These are phyloP conservation scores for Pardalotus punctatus DNA, from an alignment of 2,113 vertebrate genomes.

Conservation along the genomic window DNA sequence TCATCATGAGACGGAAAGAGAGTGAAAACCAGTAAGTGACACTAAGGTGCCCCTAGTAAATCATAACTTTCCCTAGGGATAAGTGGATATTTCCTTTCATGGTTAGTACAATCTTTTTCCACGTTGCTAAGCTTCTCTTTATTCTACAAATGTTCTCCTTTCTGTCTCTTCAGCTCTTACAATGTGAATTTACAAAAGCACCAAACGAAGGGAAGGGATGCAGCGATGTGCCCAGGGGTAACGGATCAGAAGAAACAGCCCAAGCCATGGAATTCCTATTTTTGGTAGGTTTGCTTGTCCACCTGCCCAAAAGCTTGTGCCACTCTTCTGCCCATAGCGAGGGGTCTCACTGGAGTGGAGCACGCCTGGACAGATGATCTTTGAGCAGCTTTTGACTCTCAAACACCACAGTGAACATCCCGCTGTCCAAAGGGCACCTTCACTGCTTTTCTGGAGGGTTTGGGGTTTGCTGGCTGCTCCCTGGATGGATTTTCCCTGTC, in stretches of 20 bases:
- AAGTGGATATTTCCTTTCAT: background rate
- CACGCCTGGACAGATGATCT: accelerated
- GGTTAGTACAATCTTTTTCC: accelerated
- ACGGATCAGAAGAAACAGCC: background rate
- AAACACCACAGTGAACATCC: accelerated
- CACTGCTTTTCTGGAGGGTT: background rate
- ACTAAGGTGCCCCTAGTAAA: background rate
- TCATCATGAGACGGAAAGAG: background rate
- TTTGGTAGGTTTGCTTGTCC: slow-evolving; percentile 4
- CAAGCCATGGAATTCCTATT: background rate
- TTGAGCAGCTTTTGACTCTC: background rate
- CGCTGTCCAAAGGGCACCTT: accelerated
- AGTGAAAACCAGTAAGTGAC: background rate
- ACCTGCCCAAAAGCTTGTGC: background rate
- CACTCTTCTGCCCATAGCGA: accelerated
- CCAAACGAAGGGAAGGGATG: accelerated
- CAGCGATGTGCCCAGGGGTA: accelerated
- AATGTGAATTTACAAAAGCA: background rate
- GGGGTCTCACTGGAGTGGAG: background rate
- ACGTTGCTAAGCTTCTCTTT: background rate
- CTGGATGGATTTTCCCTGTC: background rate
- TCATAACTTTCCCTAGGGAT: background rate
- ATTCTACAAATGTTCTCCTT: background rate
- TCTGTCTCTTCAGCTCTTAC: background rate
- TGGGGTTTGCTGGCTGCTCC: background rate